These are phyloP conservation scores for Irena cyanogastra DNA, from an alignment of 2,113 vertebrate species.

Conservation along the genomic window DNA sequence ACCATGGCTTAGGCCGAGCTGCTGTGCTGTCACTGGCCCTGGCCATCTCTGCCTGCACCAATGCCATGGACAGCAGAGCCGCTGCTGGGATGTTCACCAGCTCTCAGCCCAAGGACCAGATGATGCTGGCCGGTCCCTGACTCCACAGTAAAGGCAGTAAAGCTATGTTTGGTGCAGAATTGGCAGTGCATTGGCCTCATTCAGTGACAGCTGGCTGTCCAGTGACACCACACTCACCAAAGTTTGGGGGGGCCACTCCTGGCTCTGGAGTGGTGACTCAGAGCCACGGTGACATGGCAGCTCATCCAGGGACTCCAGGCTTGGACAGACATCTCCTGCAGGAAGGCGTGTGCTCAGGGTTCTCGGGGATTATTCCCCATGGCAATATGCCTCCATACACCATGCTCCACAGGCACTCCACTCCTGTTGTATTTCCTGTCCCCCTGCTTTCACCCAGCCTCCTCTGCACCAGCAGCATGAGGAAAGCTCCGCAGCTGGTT, in stretches of 20 bases:
- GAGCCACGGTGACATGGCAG: not conserved
- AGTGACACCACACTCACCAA: fast-evolving
- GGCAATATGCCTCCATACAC: not conserved
- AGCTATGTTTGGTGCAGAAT: not conserved
- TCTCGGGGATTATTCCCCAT: not conserved
- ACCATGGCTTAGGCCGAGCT: fast-evolving
- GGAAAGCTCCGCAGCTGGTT: fast-evolving
- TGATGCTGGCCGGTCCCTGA: not conserved
- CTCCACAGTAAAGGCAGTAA: not conserved
- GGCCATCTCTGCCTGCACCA: fast-evolving
- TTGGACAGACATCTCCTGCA: not conserved
- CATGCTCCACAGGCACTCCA: not conserved
- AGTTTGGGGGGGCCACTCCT: not conserved
- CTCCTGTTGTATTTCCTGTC: not conserved
- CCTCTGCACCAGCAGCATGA: not conserved
- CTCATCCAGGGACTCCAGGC: not conserved
- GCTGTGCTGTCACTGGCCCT: fast-evolving
- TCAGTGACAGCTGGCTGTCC: not conserved
- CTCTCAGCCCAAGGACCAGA: not conserved
- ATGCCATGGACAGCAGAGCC: fast-evolving
- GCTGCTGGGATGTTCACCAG: fast-evolving
- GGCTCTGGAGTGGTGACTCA: not conserved
- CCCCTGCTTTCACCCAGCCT: not conserved
- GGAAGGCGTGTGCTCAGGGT: fast-evolving
- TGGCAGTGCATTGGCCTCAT: fast-evolving